Evolutionary conservation across 1,140 invertebrate genomes (phyloP), one percentile per base, ranked within the genome.

Genomic region (Diachasmimorpha longicaudata): DNA sequence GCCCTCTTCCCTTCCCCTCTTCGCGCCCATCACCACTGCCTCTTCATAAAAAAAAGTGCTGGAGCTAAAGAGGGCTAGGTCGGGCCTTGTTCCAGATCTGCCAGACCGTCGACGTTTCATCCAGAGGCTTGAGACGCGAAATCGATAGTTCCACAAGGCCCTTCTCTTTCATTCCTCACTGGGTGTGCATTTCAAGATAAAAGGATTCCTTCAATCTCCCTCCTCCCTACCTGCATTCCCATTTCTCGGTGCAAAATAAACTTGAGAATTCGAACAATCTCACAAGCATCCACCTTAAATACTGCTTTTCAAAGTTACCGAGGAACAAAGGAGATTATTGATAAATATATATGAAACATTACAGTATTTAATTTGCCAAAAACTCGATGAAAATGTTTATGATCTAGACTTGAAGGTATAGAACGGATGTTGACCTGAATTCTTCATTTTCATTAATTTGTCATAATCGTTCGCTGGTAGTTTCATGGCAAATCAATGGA

Each of bases 51-150:
- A 68, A 75, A 23, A 52, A 21, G 67, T 48, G 52, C 25, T 37
- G 44, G 6, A 23, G 70, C 48, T 23, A 72, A 68, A 68, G 75
- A 75, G 23, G 37, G 63, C 52, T 48, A 48, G 67, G 55, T 73
- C 36, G 44, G 36, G 44, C 25, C 11, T 73, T 74, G 78, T 66
- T 79, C 78, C 58, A 81, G 75, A 80, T 82, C 77, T 78, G 80
- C 73, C 77, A 78, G 31, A 66, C 71, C 70, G 81, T 78, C 77
- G 66, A 76, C 69, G 70, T 77, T 78, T 80, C 78, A 76, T 79
- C 76, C 42, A n/a, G 23, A 48, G 48, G 46, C 14, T 70, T 73
- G 66, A 63, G 68, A 71, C 19, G 37, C 23, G 48, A 37, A 68
- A 68, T 68, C 66, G 36, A 68, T 68, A 68, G 66, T 68, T 68